A percentile compares a stretch with the other conserved stretches of the same genome.
Conservation (phyloP, 2,113 vertebrate species). For the Engystomops pustulosus region DNA sequence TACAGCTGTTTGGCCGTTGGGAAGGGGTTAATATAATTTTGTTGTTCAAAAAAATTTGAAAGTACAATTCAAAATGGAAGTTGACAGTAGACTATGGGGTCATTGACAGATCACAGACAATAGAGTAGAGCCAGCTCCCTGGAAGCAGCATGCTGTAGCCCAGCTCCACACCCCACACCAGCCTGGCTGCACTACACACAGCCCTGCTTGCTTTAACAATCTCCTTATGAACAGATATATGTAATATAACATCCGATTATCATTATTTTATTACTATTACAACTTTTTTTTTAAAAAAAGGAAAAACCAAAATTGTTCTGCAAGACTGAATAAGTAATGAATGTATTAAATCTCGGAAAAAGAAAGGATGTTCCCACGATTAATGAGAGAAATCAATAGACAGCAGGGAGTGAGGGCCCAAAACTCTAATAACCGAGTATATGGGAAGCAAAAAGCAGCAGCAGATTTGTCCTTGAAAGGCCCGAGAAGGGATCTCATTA, state of each 20-base stretch:
- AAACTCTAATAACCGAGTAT: background rate
- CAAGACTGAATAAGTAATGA: background rate
- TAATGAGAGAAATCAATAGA: slow-evolving; percentile 49
- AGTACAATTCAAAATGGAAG: background rate
- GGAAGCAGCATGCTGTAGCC: background rate
- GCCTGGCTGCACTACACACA: background rate
- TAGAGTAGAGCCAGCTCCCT: background rate
- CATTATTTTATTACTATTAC: background rate
- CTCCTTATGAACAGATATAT: background rate
- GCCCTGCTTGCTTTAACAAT: background rate
- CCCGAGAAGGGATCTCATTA: slow-evolving; percentile 7
- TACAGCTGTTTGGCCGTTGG: no score
- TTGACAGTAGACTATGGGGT: background rate
- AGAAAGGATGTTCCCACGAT: slow-evolving; percentile 43
- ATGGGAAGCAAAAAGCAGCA: slow-evolving; percentile 29
- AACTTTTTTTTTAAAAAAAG: background rate
- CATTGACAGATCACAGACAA: background rate
- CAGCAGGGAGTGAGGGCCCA: background rate
- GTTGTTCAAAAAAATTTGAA: no score
- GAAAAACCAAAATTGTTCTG: background rate
- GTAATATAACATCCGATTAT: background rate
- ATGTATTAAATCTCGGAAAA: slow-evolving; percentile 31
- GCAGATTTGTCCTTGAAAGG: slow-evolving; percentile 27
- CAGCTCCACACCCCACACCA: background rate
- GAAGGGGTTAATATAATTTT: no score